phyloP scores from a whole-genome alignment of 1,140 invertebrate genomes.

The Bombus terrestris region DNA sequence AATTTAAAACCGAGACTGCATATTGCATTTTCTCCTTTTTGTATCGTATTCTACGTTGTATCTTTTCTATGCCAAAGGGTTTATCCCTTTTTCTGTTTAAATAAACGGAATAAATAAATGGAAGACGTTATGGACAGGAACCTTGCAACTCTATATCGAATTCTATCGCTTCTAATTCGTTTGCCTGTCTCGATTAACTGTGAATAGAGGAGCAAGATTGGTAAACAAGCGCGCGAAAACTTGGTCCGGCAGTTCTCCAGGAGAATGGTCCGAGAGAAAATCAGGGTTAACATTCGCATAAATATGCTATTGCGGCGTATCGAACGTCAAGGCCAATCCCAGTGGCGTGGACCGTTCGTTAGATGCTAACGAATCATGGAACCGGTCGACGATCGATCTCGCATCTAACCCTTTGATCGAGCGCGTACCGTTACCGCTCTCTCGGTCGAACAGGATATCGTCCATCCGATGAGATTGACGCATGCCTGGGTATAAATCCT shows the following conservation, averaged over 20 bases:
- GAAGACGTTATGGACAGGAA: not conserved
- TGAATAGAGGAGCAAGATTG: too few relatives aligned
- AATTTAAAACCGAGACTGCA: too few relatives aligned
- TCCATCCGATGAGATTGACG: slow-evolving; percentile 60
- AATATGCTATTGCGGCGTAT: slow-evolving; percentile 13
- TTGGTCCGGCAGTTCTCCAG: not conserved
- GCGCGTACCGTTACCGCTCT: slow-evolving; percentile 58
- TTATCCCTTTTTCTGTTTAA: too few relatives aligned
- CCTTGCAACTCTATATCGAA: too few relatives aligned
- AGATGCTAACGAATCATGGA: slow-evolving; percentile 53
- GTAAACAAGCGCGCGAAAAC: not conserved
- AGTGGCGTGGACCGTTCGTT: slow-evolving; percentile 27
- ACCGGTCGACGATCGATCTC: slow-evolving; percentile 40
- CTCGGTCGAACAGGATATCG: slow-evolving; percentile 43
- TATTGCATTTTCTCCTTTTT: too few relatives aligned
- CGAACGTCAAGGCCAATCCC: slow-evolving; percentile 33
- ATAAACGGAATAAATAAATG: too few relatives aligned
- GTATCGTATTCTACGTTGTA: too few relatives aligned
- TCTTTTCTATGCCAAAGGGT: too few relatives aligned
- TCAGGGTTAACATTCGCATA: slow-evolving; percentile 26
- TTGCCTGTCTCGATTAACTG: too few relatives aligned
- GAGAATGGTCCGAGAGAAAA: not conserved
- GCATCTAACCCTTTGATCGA: slow-evolving; percentile 54
- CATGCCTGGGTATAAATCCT: slow-evolving; percentile 39
- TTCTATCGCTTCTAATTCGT: not conserved